phyloP scores from a whole-genome alignment of 2,113 vertebrate genomes.

The Thunnus maccoyii region DNA sequence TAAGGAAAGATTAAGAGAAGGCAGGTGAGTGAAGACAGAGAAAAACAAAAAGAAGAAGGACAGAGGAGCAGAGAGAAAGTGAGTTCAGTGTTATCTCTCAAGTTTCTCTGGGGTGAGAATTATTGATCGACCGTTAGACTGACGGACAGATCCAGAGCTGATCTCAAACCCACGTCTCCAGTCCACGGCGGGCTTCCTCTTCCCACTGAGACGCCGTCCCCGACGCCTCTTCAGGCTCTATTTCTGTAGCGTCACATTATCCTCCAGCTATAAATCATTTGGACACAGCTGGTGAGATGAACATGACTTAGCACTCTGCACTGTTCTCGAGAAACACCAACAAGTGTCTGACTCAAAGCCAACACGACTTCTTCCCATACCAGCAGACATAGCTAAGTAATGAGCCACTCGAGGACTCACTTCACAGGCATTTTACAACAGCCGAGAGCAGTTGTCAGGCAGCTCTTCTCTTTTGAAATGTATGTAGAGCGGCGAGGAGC shows the following conservation, averaged over 20 bases:
- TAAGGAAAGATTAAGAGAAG: background rate
- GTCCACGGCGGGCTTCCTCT: slow-evolving; percentile 7
- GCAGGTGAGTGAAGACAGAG: background rate
- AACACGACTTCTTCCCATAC: background rate
- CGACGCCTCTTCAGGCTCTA: slow-evolving; percentile 58
- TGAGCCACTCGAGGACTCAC: slow-evolving; percentile 52
- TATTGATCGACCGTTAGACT: slow-evolving; percentile 46
- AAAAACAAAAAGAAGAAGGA: background rate
- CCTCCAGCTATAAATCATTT: slow-evolving; percentile 44
- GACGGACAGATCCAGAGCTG: slow-evolving; percentile 29
- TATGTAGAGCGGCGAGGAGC: background rate
- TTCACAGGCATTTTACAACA: slow-evolving; percentile 35
- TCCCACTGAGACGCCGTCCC: slow-evolving; percentile 39
- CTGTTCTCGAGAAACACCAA: slow-evolving; percentile 33
- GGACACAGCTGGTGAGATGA: slow-evolving; percentile 60
- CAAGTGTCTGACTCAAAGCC: slow-evolving; percentile 57
- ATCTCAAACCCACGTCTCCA: slow-evolving; percentile 40
- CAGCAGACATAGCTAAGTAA: slow-evolving; percentile 49
- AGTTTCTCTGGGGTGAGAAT: slow-evolving; percentile 6
- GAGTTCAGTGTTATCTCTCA: background rate
- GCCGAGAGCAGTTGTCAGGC: slow-evolving; percentile 25
- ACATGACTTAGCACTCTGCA: slow-evolving; percentile 60
- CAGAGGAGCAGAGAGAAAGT: background rate
- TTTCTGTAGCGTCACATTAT: slow-evolving; percentile 58
- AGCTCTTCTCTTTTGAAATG: background rate